These are phyloP conservation scores for Montipora sp. DNA, from an alignment of 64 coral and sea anemone genomes.

Conservation along the genomic window DNA sequence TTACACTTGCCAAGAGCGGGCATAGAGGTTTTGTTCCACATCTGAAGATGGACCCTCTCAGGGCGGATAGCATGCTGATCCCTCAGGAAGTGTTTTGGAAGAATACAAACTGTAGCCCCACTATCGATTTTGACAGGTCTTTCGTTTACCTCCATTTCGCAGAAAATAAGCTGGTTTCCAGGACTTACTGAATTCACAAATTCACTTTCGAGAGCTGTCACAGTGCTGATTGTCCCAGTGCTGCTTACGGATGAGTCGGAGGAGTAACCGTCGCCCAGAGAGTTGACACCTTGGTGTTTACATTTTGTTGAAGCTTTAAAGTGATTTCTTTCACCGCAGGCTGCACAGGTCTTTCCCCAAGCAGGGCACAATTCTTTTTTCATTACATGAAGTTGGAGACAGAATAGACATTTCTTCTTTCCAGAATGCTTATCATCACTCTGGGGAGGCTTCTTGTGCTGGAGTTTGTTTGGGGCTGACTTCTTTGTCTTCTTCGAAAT, in stretches of 20 bases:
- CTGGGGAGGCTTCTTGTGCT: no score
- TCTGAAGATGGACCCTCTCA: no score
- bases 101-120: no score
- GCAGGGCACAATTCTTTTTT: conserved; percentile 24
- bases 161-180: conserved; percentile 6
- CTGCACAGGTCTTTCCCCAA: conserved; percentile 28
- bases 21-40: no score
- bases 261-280: neutral
- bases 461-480: no score
- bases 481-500: no score
- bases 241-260: neutral
- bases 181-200: neutral
- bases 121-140: no score
- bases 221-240: neutral
- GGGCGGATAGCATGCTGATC: no score
- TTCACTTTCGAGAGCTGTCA: neutral
- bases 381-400: neutral
- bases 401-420: no score
- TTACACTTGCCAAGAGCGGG: no score
- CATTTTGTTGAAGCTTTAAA: conserved; percentile 8
- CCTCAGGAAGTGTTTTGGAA: no score
- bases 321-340: conserved; percentile 37
- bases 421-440: no score
- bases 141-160: neutral
- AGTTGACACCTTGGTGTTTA: neutral